Evolutionary conservation across 2,888 invertebrate species (phyloP).

Genomic region (Odontocerum albicorne): DNA sequence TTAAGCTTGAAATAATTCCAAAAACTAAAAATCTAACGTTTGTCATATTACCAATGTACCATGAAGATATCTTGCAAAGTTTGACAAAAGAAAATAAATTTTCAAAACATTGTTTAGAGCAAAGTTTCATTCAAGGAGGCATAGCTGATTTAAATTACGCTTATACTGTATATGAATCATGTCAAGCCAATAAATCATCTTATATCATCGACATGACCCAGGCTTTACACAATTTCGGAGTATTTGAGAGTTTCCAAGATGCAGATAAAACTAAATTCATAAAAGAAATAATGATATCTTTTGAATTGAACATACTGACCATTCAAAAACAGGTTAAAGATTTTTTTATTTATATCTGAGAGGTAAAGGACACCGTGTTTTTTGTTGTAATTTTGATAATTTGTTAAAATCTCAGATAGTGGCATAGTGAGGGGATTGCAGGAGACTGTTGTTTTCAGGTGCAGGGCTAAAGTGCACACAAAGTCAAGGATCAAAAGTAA

Average conservation of each 20-base stretch:
- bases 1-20: slow-evolving; percentile 10
- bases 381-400: too few relatives aligned
- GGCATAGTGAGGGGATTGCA: too few relatives aligned
- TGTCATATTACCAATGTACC: slow-evolving; percentile 9
- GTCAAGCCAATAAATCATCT: not conserved
- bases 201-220: not conserved
- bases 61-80: slow-evolving; percentile 5
- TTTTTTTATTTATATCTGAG: too few relatives aligned
- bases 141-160: slow-evolving; percentile 1
- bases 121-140: not conserved
- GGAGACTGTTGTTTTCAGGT: too few relatives aligned
- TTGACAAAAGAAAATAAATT: not conserved
- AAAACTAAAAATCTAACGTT: slow-evolving; percentile 12
- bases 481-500: too few relatives aligned
- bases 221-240: not conserved
- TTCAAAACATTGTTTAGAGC: slow-evolving; percentile 9
- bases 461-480: too few relatives aligned
- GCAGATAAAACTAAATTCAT: not conserved
- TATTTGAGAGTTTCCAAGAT: not conserved
- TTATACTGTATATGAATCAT: not conserved
- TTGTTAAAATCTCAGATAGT: too few relatives aligned
- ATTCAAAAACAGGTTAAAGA: not conserved
- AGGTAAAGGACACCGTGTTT: too few relatives aligned
- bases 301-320: not conserved
- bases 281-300: not conserved